These are phyloP conservation scores for Chaetorhynchus papuensis DNA, from an alignment of 2,113 vertebrate species.

Conservation along the genomic window DNA sequence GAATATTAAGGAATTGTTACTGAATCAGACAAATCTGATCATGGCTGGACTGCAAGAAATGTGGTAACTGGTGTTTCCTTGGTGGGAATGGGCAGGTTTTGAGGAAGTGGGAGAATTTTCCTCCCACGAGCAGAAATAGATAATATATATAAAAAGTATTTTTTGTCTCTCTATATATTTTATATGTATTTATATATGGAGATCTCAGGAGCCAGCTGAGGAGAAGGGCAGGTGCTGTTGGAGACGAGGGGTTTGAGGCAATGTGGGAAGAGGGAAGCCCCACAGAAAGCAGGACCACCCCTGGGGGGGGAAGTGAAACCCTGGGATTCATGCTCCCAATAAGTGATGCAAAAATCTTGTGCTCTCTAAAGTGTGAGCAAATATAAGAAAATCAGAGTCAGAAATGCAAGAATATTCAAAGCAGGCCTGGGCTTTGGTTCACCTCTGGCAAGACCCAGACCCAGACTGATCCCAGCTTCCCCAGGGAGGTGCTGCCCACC, in stretches of 20 bases:
- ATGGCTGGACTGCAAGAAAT: background rate
- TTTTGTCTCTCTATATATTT: background rate
- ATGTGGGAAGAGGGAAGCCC: background rate
- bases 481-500: background rate
- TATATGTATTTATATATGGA: background rate
- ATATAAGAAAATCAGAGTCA: background rate
- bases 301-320: accelerated
- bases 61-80: background rate
- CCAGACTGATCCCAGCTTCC: background rate
- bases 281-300: background rate
- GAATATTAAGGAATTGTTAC: background rate
- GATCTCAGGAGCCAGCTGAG: background rate
- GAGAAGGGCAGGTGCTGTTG: background rate
- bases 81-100: background rate
- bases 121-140: background rate
- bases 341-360: background rate
- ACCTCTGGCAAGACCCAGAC: background rate
- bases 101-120: background rate
- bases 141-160: background rate
- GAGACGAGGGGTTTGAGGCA: background rate
- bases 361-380: background rate
- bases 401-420: background rate
- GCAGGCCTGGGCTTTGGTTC: background rate
- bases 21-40: background rate
- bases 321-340: accelerated